phyloP scores from a whole-genome alignment of 2,888 invertebrate species.

The Ecliptopera silaceata region DNA sequence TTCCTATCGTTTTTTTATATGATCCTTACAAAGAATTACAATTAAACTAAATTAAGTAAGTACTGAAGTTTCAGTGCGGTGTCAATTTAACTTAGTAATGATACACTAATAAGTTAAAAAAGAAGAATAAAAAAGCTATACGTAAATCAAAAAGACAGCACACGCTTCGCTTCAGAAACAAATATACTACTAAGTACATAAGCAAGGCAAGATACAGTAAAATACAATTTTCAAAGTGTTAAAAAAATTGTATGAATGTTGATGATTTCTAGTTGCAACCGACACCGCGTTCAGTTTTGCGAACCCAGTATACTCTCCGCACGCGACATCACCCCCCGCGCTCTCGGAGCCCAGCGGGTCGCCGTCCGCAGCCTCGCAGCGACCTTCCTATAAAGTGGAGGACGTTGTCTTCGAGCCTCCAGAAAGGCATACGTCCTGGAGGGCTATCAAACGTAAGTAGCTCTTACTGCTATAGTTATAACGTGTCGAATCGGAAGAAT shows the following conservation, averaged over 20 bases:
- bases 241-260: neutral
- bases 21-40: too few relatives aligned
- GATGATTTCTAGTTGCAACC: slow-evolving; percentile 59
- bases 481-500: neutral
- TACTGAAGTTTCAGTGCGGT: too few relatives aligned
- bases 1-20: too few relatives aligned
- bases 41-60: too few relatives aligned
- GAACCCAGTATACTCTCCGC: slow-evolving; percentile 93
- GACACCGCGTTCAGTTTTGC: slow-evolving; percentile 89
- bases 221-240: too few relatives aligned
- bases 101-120: too few relatives aligned
- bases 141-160: too few relatives aligned
- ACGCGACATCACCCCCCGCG: slow-evolving; percentile 56
- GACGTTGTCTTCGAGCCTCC: slow-evolving; percentile 88
- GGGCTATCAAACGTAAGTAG: slow-evolving; percentile 68
- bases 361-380: slow-evolving; percentile 64
- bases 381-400: slow-evolving; percentile 88
- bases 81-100: too few relatives aligned
- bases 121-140: too few relatives aligned
- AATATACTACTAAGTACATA: too few relatives aligned
- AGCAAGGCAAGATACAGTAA: too few relatives aligned
- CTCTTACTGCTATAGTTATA: neutral
- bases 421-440: slow-evolving; percentile 73
- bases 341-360: slow-evolving; percentile 45
- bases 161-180: too few relatives aligned